phyloP scores from a whole-genome alignment of 2,888 invertebrate species.

The Elysia crispata region DNA sequence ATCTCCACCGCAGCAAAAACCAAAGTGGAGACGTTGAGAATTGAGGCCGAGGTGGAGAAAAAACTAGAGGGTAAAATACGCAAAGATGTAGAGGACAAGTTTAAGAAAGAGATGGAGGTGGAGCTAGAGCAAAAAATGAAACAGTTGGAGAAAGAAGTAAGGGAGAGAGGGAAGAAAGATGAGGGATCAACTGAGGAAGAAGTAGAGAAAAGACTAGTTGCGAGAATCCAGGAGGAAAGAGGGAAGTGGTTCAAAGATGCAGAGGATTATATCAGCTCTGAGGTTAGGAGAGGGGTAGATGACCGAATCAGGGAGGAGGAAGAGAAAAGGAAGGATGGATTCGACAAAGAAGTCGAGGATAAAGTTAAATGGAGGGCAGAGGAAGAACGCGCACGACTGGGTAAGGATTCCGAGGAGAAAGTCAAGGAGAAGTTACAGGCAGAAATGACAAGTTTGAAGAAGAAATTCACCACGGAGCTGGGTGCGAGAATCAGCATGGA shows the following conservation, averaged over 20 bases:
- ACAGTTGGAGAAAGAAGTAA: constrained; percentile 6
- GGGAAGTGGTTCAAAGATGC: constrained; percentile 33
- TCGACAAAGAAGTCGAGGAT: not conserved
- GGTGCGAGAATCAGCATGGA: constrained; percentile 36
- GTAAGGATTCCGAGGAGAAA: constrained; percentile 7
- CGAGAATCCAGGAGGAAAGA: constrained; percentile 21
- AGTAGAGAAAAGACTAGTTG: not conserved
- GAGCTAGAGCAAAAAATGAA: constrained; percentile 15
- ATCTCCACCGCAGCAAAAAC: not conserved
- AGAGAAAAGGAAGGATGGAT: constrained; percentile 11
- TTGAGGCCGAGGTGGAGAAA: not conserved
- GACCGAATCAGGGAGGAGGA: constrained; percentile 23
- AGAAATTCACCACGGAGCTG: constrained; percentile 37
- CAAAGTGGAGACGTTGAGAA: not conserved
- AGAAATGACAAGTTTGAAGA: constrained; percentile 36
- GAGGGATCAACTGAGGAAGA: not conserved
- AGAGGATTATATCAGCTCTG: constrained; percentile 30
- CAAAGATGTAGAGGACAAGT: not conserved
- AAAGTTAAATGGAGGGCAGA: not conserved
- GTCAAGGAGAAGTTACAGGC: constrained; percentile 13
- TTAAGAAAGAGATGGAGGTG: constrained; percentile 13
- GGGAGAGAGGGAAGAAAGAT: not conserved
- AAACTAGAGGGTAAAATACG: not conserved
- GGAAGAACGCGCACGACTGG: not conserved
- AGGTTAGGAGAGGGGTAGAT: constrained; percentile 31